Conservation (phyloP, 2,797 vertebrate genomes). For the Bryconaethiops microstoma region DNA sequence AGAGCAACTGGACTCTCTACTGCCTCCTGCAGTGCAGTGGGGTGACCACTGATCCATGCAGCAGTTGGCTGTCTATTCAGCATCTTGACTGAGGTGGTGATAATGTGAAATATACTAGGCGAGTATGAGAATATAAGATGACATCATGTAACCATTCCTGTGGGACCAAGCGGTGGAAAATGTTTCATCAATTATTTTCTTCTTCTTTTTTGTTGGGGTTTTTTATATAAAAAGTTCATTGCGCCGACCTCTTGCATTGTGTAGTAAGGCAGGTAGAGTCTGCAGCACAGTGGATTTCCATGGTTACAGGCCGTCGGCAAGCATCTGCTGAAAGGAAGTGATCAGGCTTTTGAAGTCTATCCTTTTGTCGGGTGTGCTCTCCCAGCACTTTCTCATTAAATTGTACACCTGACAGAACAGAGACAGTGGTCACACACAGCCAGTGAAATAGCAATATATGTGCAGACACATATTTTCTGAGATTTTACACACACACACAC, state of each 20-base stretch:
- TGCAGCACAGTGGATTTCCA: slow-evolving; percentile 19
- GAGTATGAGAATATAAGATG: not conserved
- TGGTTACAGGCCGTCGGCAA: slow-evolving; percentile 48
- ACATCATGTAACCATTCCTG: slow-evolving; percentile 14
- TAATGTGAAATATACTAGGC: slow-evolving; percentile 3
- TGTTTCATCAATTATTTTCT: not conserved
- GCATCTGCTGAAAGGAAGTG: slow-evolving; percentile 81
- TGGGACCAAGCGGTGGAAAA: slow-evolving; percentile 1
- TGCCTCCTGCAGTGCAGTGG: slow-evolving; percentile 26
- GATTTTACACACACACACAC: too few relatives aligned
- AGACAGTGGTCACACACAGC: slow-evolving; percentile 11
- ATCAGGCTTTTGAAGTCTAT: slow-evolving; percentile 90
- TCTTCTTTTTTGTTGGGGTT: not conserved
- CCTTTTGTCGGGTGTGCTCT: slow-evolving; percentile 79
- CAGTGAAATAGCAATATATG: not conserved
- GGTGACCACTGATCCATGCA: not conserved
- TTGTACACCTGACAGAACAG: slow-evolving; percentile 82
- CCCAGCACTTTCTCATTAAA: slow-evolving; percentile 95
- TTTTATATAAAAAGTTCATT: slow-evolving; percentile 7
- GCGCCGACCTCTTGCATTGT: slow-evolving; percentile 16
- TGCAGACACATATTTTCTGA: too few relatives aligned
- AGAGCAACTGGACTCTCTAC: not conserved
- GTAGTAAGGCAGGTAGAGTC: slow-evolving; percentile 28
- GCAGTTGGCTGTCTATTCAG: slow-evolving; percentile 2
- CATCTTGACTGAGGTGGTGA: slow-evolving; percentile 5